These are phyloP conservation scores for Coreoperca whiteheadi DNA, from an alignment of 2,113 vertebrate genomes.

Conservation along the genomic window DNA sequence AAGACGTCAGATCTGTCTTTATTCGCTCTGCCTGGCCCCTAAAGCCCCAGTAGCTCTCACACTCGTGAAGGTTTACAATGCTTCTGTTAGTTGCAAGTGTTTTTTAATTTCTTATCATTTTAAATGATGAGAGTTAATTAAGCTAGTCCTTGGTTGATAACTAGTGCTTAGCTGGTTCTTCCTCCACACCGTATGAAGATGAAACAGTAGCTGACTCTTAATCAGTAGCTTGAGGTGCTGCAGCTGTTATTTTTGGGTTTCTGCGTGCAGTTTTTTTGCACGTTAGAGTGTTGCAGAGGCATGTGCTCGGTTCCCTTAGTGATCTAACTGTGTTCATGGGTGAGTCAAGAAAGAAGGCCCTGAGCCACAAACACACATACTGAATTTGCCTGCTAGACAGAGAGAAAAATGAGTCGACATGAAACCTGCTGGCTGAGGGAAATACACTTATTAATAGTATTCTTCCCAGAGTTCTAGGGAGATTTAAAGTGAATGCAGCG, in stretches of 20 bases:
- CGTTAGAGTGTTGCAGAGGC: conserved; percentile 26
- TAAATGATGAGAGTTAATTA: not conserved
- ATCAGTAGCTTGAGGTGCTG: conserved; percentile 61
- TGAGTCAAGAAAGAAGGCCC: conserved; percentile 45
- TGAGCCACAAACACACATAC: conserved; percentile 21
- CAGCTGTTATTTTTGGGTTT: conserved; percentile 65
- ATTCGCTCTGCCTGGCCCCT: not conserved
- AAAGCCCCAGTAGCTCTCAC: not conserved
- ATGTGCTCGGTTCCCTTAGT: conserved; percentile 49
- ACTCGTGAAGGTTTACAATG: not conserved
- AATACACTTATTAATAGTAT: conserved; percentile 22
- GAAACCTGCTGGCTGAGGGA: conserved; percentile 48
- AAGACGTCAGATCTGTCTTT: conserved; percentile 30
- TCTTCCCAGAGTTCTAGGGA: conserved; percentile 35
- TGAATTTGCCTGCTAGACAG: conserved; percentile 27
- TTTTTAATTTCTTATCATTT: not conserved
- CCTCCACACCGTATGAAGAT: conserved; percentile 14
- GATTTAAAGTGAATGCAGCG: conserved; percentile 28
- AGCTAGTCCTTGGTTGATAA: not conserved
- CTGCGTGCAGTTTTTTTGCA: conserved; percentile 45
- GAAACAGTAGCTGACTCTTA: conserved; percentile 57
- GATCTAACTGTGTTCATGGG: conserved; percentile 27
- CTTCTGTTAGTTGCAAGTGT: not conserved
- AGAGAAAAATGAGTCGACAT: conserved; percentile 34
- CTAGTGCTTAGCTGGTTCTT: conserved; percentile 1